phyloP scores from a whole-genome alignment of 2,113 vertebrate species.

The Marcusenius ussheri region DNA sequence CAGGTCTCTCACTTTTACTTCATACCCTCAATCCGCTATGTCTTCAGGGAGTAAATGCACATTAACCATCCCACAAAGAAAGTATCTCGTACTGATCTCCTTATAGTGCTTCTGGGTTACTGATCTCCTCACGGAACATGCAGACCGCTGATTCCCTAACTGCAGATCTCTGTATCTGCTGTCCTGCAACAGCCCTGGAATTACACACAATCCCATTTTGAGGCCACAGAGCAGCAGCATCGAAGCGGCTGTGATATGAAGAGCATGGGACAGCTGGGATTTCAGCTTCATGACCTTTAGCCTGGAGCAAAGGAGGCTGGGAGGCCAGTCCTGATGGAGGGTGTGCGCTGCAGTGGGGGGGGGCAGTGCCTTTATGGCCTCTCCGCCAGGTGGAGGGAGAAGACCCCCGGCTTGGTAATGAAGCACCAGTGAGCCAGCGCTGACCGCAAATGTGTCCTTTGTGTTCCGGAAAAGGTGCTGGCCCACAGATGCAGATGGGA shows the following conservation, averaged over 20 bases:
- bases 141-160: background rate
- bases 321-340: background rate
- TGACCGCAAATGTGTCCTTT: background rate
- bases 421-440: background rate
- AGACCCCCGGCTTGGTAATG: background rate
- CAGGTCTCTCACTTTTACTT: background rate
- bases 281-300: background rate
- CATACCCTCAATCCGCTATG: background rate
- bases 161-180: background rate
- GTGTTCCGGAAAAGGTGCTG: background rate
- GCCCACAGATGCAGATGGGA: background rate
- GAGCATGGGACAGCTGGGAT: background rate
- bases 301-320: background rate
- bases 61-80: background rate
- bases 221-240: background rate
- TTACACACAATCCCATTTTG: background rate
- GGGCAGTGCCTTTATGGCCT: background rate
- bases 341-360: background rate
- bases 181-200: background rate
- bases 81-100: background rate
- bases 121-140: background rate
- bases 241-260: background rate
- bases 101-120: background rate
- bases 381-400: background rate
- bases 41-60: background rate